phyloP scores from a whole-genome alignment of 2,797 vertebrate genomes.

The Schizopygopsis malacanthus region DNA sequence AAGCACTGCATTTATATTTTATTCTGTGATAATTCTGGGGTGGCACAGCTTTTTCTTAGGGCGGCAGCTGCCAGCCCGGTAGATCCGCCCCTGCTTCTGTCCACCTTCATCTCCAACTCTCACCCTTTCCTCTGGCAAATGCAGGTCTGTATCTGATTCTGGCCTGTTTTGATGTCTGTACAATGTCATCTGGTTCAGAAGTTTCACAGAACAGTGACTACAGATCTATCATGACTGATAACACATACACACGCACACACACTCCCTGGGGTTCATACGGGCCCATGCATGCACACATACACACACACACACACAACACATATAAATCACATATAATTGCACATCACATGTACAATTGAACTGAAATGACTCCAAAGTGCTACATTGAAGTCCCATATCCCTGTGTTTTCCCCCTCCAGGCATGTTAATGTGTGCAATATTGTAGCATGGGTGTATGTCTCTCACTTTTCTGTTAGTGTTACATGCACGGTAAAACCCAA shows the following conservation, averaged over 20 bases:
- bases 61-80: too few species aligned
- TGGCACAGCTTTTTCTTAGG: too few species aligned
- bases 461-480: conserved; percentile 31
- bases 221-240: conserved; percentile 42
- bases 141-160: conserved; percentile 44
- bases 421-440: not conserved
- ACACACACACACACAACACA: conserved; percentile 14
- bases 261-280: not conserved
- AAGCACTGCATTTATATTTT: too few species aligned
- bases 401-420: not conserved
- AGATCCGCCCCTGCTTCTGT: too few species aligned
- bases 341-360: not conserved
- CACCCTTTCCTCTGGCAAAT: not conserved
- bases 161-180: conserved; percentile 7
- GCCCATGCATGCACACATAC: conserved; percentile 4
- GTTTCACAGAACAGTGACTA: conserved; percentile 16
- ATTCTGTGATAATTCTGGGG: too few species aligned
- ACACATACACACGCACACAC: not conserved
- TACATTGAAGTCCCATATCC: not conserved
- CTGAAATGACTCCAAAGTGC: not conserved
- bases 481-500: conserved; percentile 53
- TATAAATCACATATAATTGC: conserved; percentile 9
- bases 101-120: not conserved
- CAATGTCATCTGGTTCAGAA: not conserved
- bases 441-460: not conserved